phyloP scores from a whole-genome alignment of 2,113 vertebrate species.

The Chinchilla lanigera region DNA sequence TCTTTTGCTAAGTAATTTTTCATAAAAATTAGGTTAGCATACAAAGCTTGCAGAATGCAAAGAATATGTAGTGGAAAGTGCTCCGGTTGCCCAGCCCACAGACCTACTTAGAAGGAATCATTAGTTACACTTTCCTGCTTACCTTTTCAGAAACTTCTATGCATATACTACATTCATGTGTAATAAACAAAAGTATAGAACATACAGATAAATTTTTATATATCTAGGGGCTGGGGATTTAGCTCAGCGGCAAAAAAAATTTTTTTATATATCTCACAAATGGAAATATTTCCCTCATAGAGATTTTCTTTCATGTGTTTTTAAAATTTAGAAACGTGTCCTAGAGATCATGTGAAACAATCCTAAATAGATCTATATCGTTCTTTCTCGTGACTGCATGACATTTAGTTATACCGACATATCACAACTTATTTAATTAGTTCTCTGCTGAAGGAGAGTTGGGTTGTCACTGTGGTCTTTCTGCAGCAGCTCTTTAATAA shows the following conservation, averaged over 20 bases:
- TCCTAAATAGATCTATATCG: background rate
- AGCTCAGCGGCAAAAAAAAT: no score
- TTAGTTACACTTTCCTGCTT: background rate
- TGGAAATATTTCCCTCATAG: background rate
- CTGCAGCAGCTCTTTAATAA: background rate
- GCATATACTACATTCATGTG: background rate
- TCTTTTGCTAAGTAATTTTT: constrained; percentile 54
- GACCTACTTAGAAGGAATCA: background rate
- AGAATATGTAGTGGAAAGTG: background rate
- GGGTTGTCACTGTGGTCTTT: background rate
- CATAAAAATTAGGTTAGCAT: constrained; percentile 15
- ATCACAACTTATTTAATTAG: background rate
- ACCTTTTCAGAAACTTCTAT: background rate
- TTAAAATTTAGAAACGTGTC: constrained; percentile 10
- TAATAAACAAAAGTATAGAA: background rate
- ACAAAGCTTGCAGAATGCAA: background rate
- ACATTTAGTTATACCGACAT: background rate
- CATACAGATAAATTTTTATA: background rate
- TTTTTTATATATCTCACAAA: background rate
- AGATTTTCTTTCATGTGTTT: background rate
- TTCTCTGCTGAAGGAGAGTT: background rate
- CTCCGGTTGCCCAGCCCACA: background rate
- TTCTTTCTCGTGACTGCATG: background rate
- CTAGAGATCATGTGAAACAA: constrained; percentile 7
- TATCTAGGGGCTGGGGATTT: no score